Percentiles rank a stretch among this genome's conserved stretches.
Evolutionary conservation across 2,888 invertebrate species (phyloP).

Genomic region (Drosophila atroscutellata): DNA sequence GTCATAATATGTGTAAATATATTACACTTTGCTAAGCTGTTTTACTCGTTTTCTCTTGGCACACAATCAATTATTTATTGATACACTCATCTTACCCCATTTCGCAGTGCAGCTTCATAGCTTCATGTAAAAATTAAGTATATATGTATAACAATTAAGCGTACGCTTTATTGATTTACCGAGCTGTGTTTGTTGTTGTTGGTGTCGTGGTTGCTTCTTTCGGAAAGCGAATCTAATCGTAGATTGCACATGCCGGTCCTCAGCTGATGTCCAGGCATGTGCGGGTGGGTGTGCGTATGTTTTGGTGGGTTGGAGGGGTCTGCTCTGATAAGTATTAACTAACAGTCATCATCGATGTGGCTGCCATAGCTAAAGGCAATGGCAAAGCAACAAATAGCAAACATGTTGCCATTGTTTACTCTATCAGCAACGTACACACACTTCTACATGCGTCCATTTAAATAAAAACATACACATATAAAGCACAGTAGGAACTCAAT

Average conservation of each 20-base stretch:
- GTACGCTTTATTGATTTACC: constrained; percentile 25
- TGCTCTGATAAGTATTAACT: constrained; percentile 56
- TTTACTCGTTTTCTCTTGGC: constrained; percentile 13
- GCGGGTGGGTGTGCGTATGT: background rate
- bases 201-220: constrained; percentile 11
- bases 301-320: constrained; percentile 1
- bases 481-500: background rate
- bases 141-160: constrained; percentile 22
- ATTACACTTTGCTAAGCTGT: constrained; percentile 1
- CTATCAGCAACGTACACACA: constrained; percentile 35
- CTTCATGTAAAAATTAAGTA: background rate
- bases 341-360: constrained; percentile 52
- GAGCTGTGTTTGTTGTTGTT: constrained; percentile 9
- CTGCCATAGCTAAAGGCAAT: constrained; percentile 31
- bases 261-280: constrained; percentile 37
- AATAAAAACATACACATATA: background rate
- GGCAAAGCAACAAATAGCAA: constrained; percentile 34
- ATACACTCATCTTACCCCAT: constrained; percentile 14
- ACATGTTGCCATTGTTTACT: constrained; percentile 53
- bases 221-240: constrained; percentile 44
- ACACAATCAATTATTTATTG: constrained; percentile 26
- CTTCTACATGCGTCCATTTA: constrained; percentile 8
- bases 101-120: constrained; percentile 8
- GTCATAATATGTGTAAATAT: background rate
- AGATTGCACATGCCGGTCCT: constrained; percentile 41